Evolutionary conservation across 2,888 invertebrate species (phyloP), one percentile per base, ranked within the genome.

Genomic region (Sialis lutaria): DNA sequence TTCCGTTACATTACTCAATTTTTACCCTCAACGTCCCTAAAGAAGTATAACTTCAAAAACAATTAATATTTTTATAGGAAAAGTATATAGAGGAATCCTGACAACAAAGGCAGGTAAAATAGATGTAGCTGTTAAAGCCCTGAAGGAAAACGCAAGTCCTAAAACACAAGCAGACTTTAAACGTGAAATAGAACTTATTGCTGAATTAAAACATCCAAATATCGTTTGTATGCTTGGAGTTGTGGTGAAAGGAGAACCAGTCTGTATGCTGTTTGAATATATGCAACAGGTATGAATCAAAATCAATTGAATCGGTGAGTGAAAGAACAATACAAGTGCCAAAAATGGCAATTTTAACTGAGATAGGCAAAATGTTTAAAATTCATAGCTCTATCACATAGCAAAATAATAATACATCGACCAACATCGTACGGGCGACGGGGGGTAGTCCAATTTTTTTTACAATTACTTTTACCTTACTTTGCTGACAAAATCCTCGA

Each of bases 201-300:
- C 91, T 0, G 92, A 95, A 63, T 69, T 97, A 50, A 81, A 87
- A 51, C 97, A 97, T 69, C 88, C 90, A 1, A 95, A 97, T 63
- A 91, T 98, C 56, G 90, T 96, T 40, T 91, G 92, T 64, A 78
- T 97, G 54, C 73, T 97, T 49, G 96, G 95, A 0, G 91, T 93
- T 6, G 86, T 90, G 48, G 72, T 89, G 50, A 83, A 85, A 56
- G 86, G 88, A 56, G 85, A 90, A 59, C 92, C 93, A 0, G 75
- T 87, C 63, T 92, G 92, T 60, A 93, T 96, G 90, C 68, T 98
- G 22, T 97, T 97, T 67, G 97, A 98, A 64, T 93, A 90, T 61
- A 96, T 97, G 95, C 85, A 88, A 1, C 81, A 70, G 59, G 68
- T 68, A 54, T 51, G 54, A 43, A 6, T 35, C 12, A n/a, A n/a